Conservation (phyloP, 2,797 vertebrate species). For the Catharus ustulatus region DNA sequence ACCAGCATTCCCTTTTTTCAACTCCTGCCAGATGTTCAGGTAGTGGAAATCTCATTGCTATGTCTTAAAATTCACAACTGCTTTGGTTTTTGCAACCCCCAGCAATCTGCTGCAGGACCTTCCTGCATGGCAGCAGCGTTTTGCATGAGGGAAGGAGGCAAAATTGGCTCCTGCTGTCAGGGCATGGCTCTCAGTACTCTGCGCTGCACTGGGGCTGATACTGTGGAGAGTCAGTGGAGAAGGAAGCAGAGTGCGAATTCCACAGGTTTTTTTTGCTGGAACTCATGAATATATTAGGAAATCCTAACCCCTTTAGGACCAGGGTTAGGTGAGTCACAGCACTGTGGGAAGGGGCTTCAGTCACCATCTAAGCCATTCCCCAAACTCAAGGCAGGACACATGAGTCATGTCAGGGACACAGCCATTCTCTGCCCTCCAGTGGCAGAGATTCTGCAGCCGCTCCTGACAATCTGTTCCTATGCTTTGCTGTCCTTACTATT, state of each 20-base stretch:
- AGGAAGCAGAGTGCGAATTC: background rate
- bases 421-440: background rate
- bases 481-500: background rate
- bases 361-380: background rate
- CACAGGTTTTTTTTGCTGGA: background rate
- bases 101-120: background rate
- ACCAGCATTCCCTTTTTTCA: background rate
- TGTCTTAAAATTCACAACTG: background rate
- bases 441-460: background rate
- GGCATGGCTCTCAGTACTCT: background rate
- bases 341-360: background rate
- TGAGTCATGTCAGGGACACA: background rate
- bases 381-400: background rate
- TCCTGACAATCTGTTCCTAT: background rate
- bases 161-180: background rate
- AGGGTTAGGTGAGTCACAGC: background rate
- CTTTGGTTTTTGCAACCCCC: background rate
- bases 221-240: background rate
- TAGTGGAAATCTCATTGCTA: background rate
- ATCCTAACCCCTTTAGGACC: background rate
- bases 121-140: background rate
- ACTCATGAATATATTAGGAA: background rate
- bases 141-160: background rate
- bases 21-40: background rate
- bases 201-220: background rate